Evolutionary conservation across 2,888 invertebrate genomes (phyloP).

Genomic region (Andricus quercusramuli): DNA sequence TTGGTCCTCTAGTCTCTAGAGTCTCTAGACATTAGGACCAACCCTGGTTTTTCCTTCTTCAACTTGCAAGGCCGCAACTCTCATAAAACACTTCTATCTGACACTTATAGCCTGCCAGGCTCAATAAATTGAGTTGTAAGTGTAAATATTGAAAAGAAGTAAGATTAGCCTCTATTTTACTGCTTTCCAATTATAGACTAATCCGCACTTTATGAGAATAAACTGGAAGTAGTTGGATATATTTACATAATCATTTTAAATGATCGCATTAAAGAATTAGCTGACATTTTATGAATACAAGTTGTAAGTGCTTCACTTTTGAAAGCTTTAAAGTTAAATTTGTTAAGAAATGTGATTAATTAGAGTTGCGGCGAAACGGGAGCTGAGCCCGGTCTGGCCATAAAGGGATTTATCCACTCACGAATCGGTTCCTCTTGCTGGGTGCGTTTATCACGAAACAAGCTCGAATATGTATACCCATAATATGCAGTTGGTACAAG

Average conservation of each 20-base stretch:
- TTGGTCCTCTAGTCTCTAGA: background rate
- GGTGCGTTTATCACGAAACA: background rate
- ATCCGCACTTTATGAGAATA: background rate
- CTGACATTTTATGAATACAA: background rate
- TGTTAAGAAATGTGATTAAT: background rate
- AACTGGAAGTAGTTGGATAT: background rate
- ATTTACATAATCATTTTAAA: background rate
- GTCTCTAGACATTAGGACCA: background rate
- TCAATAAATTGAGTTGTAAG: background rate
- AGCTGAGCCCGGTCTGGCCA: background rate
- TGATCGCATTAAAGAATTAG: background rate
- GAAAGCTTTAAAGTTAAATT: background rate
- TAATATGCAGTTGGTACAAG: slow-evolving; percentile 6
- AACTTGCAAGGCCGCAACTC: background rate
- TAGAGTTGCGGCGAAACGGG: background rate
- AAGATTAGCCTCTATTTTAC: background rate
- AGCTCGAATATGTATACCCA: slow-evolving; percentile 3
- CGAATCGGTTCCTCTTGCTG: background rate
- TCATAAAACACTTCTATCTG: background rate
- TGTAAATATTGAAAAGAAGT: background rate
- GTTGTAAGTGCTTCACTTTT: background rate
- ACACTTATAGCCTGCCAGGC: background rate
- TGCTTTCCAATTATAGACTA: background rate
- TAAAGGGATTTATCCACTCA: background rate
- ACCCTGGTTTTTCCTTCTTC: background rate